These are phyloP conservation scores for Austrolebias charrua DNA, from an alignment of 2,797 vertebrate genomes.

Conservation along the genomic window DNA sequence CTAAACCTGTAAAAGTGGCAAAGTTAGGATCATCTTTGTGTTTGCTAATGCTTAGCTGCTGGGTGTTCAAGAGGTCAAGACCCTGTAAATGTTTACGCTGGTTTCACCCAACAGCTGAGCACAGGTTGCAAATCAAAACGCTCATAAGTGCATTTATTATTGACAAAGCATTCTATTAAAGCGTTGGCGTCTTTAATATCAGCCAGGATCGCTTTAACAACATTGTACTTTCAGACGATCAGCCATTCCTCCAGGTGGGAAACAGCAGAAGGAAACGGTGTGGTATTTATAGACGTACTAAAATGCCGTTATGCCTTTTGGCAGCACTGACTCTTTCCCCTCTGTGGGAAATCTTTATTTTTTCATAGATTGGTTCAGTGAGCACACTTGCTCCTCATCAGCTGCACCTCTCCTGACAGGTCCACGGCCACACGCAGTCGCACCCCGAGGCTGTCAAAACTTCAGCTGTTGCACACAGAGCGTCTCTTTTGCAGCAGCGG, in stretches of 20 bases:
- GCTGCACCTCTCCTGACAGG: conserved; percentile 59
- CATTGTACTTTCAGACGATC: conserved; percentile 16
- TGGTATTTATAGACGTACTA: conserved; percentile 58
- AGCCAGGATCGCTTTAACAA: conserved; percentile 22
- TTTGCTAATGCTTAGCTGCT: no score
- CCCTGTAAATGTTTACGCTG: not conserved
- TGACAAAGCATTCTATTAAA: conserved; percentile 30
- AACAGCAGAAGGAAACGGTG: conserved; percentile 22
- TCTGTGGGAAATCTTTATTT: conserved; percentile 64
- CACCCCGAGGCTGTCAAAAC: conserved; percentile 55
- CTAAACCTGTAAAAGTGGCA: no score
- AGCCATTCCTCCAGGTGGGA: conserved; percentile 14
- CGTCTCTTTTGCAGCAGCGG: conserved; percentile 54
- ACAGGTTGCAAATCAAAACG: conserved; percentile 32
- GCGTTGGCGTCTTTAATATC: conserved; percentile 32
- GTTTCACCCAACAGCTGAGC: conserved; percentile 33
- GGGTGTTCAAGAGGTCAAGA: no score
- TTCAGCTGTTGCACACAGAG: conserved; percentile 37
- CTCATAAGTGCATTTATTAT: conserved; percentile 47
- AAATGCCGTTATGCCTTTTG: conserved; percentile 58
- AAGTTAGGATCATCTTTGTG: no score
- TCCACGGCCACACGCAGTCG: conserved; percentile 52
- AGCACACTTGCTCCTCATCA: conserved; percentile 58
- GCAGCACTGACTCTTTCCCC: conserved; percentile 40
- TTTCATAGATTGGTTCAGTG: conserved; percentile 55